Percentiles rank a stretch among this genome's conserved stretches.
Evolutionary conservation across 2,888 invertebrate genomes (phyloP).

Genomic region (Lithodes maja): DNA sequence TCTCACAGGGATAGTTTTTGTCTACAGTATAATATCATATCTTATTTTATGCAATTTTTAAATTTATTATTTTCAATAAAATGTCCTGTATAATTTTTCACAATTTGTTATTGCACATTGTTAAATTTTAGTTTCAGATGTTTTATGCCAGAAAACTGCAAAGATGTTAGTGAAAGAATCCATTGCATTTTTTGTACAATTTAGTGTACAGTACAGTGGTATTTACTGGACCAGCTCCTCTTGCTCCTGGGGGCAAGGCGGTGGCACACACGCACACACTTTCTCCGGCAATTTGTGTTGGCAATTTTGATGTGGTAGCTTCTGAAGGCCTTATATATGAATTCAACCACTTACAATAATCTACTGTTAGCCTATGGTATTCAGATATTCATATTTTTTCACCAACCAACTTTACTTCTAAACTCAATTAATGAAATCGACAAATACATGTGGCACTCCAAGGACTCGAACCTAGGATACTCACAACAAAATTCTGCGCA

Average conservation of each 20-base stretch:
- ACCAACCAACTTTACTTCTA: too few species aligned
- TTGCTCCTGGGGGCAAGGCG: constrained; percentile 31
- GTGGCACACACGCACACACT: too few species aligned
- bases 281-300: too few species aligned
- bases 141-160: constrained; percentile 5
- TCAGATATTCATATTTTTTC: too few species aligned
- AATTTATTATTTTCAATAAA: constrained; percentile 1
- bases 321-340: too few species aligned
- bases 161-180: neutral
- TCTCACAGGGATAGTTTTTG: neutral
- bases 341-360: too few species aligned
- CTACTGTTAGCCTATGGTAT: too few species aligned
- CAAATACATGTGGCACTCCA: too few species aligned
- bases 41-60: neutral
- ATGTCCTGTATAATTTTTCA: neutral
- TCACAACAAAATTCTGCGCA: too few species aligned
- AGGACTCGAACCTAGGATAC: too few species aligned
- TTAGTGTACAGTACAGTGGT: neutral
- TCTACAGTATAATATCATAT: neutral
- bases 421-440: too few species aligned
- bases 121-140: constrained; percentile 13
- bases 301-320: too few species aligned
- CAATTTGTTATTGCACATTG: constrained; percentile 5
- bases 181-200: neutral
- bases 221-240: constrained; percentile 24